Percentiles rank a stretch among this genome's conserved stretches.
phyloP scores from a whole-genome alignment of 1,140 invertebrate genomes.

The Camponotus vicinus region DNA sequence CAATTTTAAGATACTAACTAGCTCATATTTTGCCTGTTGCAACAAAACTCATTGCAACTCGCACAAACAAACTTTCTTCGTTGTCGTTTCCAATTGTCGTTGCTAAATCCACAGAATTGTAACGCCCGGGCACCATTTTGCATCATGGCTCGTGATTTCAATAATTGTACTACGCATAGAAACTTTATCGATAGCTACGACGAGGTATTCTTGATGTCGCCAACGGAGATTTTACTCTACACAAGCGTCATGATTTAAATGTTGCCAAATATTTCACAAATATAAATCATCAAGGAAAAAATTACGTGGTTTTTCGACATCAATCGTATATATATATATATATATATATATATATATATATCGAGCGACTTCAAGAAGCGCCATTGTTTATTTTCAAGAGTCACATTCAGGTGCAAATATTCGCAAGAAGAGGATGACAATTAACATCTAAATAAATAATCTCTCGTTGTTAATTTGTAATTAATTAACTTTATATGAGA shows the following conservation, averaged over 20 bases:
- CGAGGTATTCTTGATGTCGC: not conserved
- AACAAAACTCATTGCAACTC: conserved; percentile 34
- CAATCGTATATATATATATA: not conserved
- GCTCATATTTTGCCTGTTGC: not conserved
- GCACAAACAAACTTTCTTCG: conserved; percentile 28
- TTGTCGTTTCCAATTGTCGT: conserved; percentile 23
- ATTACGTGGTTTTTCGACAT: not conserved
- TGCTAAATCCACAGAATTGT: conserved; percentile 31
- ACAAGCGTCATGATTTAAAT: not conserved
- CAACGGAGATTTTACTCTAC: not conserved
- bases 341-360: not conserved
- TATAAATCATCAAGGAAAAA: not conserved
- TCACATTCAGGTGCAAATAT: not conserved
- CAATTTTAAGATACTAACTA: not conserved
- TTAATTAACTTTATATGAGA: conserved; percentile 31
- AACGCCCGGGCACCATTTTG: conserved; percentile 44
- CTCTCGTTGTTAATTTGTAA: not conserved
- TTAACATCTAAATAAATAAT: conserved; percentile 31
- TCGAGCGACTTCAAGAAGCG: not conserved
- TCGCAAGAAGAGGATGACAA: not conserved
- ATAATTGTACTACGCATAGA: conserved; percentile 40
- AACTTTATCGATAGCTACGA: not conserved
- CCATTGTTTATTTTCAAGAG: not conserved
- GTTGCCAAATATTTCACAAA: not conserved
- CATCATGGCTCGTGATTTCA: conserved; percentile 19